Percentiles rank a stretch among this genome's conserved stretches.
Evolutionary conservation across 2,797 vertebrate genomes (phyloP).

Genomic region (Microctenopoma steveboyesi): DNA sequence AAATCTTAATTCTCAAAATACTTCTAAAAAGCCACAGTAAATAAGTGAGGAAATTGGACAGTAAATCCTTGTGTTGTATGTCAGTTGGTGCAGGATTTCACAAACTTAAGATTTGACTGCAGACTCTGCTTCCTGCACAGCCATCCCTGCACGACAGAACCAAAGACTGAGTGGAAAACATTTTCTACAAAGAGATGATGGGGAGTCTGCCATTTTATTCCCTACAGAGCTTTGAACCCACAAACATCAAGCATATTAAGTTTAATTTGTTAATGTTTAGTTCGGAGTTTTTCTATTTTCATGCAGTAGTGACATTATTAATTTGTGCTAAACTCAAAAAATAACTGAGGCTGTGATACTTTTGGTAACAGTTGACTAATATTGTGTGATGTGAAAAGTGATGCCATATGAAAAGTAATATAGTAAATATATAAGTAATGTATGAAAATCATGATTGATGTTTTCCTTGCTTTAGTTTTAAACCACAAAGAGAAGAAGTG

Average conservation of each 20-base stretch:
- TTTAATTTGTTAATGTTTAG: too few relatives aligned
- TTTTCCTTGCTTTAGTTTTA: too few relatives aligned
- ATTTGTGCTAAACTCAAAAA: too few relatives aligned
- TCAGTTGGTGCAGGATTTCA: conserved; percentile 10
- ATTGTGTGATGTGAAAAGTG: too few relatives aligned
- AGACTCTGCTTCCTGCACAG: conserved; percentile 1
- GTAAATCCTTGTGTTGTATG: conserved; percentile 21
- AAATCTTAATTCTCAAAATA: conserved; percentile 27
- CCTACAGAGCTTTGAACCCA: neutral
- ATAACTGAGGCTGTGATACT: too few relatives aligned
- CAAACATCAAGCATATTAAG: neutral
- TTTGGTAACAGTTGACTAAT: too few relatives aligned
- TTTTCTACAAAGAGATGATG: conserved; percentile 1
- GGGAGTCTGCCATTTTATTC: neutral
- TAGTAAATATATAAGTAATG: too few relatives aligned
- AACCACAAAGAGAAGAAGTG: neutral
- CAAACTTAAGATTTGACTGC: neutral
- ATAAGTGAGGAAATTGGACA: conserved; percentile 4
- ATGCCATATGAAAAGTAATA: too few relatives aligned
- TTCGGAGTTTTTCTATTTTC: too few relatives aligned
- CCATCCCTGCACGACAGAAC: neutral
- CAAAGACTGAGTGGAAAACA: neutral
- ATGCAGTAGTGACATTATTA: too few relatives aligned
- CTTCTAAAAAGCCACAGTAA: conserved; percentile 13
- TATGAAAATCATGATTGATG: too few relatives aligned